phyloP scores from a whole-genome alignment of 1,140 invertebrate genomes.

The Drosophila biarmipes region DNA sequence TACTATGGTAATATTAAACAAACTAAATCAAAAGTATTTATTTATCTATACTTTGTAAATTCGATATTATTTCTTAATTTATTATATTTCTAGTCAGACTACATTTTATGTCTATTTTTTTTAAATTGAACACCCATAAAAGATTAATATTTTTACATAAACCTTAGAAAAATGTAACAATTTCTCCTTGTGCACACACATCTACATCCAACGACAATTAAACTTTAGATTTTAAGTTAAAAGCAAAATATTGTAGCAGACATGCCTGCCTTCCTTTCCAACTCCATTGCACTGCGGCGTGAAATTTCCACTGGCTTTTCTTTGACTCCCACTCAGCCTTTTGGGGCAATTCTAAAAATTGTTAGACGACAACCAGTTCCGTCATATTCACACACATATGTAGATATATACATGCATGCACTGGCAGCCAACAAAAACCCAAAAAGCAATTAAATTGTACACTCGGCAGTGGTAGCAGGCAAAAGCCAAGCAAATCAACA shows the following conservation, averaged over 20 bases:
- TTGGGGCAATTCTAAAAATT: constrained; percentile 45
- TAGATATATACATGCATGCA: no score
- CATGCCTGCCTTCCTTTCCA: not conserved
- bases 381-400: constrained; percentile 63
- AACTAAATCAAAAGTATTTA: no score
- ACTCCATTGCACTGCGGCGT: constrained; percentile 5
- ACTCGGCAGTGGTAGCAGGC: constrained; percentile 54
- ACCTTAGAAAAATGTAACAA: not conserved
- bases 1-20: no score
- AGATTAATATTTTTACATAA: not conserved
- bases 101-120: not conserved
- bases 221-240: constrained; percentile 59
- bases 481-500: constrained; percentile 54
- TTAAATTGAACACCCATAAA: not conserved
- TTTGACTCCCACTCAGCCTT: constrained; percentile 10
- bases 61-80: no score
- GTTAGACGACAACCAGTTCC: constrained; percentile 73
- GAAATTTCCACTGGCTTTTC: constrained; percentile 50
- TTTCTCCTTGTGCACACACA: constrained; percentile 17
- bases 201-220: constrained; percentile 51
- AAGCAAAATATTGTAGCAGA: constrained; percentile 77
- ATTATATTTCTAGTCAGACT: no score
- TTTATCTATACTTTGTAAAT: no score
- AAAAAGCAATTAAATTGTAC: constrained; percentile 82
- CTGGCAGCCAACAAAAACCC: constrained; percentile 54